A percentile compares a stretch with the other conserved stretches of the same genome.
Conservation (phyloP, 2,113 vertebrate genomes). For the Phalacrocorax pelagicus region DNA sequence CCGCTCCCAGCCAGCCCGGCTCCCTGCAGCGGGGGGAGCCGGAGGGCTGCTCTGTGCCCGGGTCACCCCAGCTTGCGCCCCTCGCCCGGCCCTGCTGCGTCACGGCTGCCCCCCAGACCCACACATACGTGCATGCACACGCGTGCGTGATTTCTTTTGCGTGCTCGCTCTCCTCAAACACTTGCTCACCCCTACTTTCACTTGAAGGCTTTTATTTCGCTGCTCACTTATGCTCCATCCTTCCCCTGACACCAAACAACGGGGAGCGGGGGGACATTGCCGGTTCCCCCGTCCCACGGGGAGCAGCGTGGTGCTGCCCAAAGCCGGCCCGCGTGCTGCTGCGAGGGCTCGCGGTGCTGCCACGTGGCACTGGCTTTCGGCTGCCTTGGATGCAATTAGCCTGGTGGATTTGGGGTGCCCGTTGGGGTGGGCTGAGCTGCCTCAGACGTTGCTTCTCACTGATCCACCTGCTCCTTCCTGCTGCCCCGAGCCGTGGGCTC, state of each 20-base stretch:
- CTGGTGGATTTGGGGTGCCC: neutral
- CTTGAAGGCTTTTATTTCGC: neutral
- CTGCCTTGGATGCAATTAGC: neutral
- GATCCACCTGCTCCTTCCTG: no score
- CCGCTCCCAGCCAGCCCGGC: neutral
- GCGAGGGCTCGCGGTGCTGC: neutral
- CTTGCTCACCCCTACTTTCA: neutral
- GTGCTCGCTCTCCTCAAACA: neutral
- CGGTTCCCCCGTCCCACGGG: rapidly evolving
- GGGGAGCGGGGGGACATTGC: no score
- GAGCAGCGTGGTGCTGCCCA: neutral
- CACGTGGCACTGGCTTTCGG: neutral
- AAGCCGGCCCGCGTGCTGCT: neutral
- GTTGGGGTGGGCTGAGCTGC: neutral
- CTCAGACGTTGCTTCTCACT: neutral
- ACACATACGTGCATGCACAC: rapidly evolving
- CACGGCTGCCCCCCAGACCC: neutral
- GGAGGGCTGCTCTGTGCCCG: no score
- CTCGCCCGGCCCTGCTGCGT: neutral
- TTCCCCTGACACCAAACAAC: neutral
- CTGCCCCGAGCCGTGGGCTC: neutral
- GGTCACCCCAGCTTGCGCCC: neutral
- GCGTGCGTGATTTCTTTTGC: neutral
- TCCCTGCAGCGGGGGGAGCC: neutral
- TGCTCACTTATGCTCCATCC: neutral